Evolutionary conservation across 2,113 vertebrate genomes (phyloP), one percentile per base, ranked within the genome.

Genomic region (Trematocara marginatum): DNA sequence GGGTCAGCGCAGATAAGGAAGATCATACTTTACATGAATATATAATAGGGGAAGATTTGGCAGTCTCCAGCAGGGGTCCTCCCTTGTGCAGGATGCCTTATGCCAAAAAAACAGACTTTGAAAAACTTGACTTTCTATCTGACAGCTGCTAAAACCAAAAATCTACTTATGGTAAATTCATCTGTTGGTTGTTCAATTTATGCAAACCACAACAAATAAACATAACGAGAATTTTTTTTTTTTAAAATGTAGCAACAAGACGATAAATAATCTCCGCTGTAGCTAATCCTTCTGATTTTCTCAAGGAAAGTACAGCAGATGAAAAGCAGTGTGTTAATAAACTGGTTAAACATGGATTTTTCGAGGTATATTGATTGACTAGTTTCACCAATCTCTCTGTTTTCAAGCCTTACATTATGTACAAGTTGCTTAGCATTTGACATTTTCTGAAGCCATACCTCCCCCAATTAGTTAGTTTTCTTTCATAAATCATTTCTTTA

Each of bases 61-160:
- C 80, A 88, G 71, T 42, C 86, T 94, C 90, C 94, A 94, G 91
- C 79, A 95, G 94, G 89, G 93, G 95, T 94, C 93, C 91, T 95
- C 89, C 74, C 88, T 89, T 76, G 83, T 89, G 90, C 90, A 92
- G 88, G 42, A 84, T 83, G 83, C 85, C 76, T 88, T 51, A 79
- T 38, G 59, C 12, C 23, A 29, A 56, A 82, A 82, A 26, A 54
- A 42, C 13, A 10, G 40, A 64, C 56, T 59, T 59, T 61, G 15
- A 61, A 61, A 61, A 61, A 61, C 20, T 31, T 45, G 15, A 64
- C 52, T 79, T 79, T 56, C 13, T 40, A 29, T 42, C 10, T 45
- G 23, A 31, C 42, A 49, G 23, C 15, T 74, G 23, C 42, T 74
- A 18, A 51, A 51, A 76, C 1, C 26, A 51, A 31, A 51, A 51